Conservation (phyloP, 2,888 invertebrate species). For the Zaprionus bogoriensis region DNA sequence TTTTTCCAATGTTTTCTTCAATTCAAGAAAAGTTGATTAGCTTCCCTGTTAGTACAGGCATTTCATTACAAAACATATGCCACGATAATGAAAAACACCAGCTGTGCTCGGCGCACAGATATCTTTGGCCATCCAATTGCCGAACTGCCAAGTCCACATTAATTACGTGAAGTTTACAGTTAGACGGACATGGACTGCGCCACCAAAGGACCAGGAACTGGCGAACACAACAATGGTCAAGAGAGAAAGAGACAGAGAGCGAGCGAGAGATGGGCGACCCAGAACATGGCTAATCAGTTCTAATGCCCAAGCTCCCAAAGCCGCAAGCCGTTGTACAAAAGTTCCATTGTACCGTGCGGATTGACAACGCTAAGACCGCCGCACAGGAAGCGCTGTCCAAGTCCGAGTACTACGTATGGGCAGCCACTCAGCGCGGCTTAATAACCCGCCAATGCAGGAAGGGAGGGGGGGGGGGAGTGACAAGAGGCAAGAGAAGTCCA, state of each 20-base stretch:
- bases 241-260: neutral
- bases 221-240: conserved; percentile 3
- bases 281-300: conserved; percentile 50
- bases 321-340: conserved; percentile 36
- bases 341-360: conserved; percentile 57
- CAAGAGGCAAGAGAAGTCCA: neutral
- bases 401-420: conserved; percentile 34
- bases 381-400: conserved; percentile 26
- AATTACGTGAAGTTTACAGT: conserved; percentile 54
- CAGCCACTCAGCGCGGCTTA: conserved; percentile 42
- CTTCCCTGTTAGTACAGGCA: no score
- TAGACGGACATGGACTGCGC: neutral
- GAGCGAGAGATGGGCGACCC: neutral
- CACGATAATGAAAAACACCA: no score
- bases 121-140: conserved; percentile 48
- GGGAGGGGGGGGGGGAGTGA: neutral
- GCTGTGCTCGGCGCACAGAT: conserved; percentile 4
- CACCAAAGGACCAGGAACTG: conserved; percentile 13
- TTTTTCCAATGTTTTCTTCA: no score
- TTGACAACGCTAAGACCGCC: conserved; percentile 74
- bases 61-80: no score
- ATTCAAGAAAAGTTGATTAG: no score
- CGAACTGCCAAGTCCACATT: conserved; percentile 53
- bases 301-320: conserved; percentile 15
- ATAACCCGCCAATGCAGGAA: conserved; percentile 47